Percentiles rank a stretch among this genome's conserved stretches.
Conservation (phyloP, 30 jellyfish, hydroid and myxozoan genomes). For the Rhopilema esculentum region DNA sequence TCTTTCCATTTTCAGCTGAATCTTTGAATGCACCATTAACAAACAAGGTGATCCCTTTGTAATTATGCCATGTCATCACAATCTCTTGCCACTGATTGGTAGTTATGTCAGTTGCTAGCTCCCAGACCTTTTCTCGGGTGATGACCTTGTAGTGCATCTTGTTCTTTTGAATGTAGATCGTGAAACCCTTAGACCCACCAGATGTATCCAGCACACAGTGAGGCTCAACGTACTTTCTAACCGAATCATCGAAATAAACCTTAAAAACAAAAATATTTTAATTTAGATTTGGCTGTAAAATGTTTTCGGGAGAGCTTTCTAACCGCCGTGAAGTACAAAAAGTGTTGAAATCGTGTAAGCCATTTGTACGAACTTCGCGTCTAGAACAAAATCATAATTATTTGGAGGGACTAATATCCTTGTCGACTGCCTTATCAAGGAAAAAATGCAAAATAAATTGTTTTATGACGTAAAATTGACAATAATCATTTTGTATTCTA, state of each 20-base stretch:
- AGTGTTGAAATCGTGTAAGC: no score
- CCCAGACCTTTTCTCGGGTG: slow-evolving; percentile 83
- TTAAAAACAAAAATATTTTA: no score
- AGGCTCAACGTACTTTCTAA: slow-evolving; percentile 69
- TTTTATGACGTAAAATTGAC: no score
- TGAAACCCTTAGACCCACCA: slow-evolving; percentile 95
- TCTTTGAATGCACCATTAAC: slow-evolving; percentile 97
- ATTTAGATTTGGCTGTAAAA: no score
- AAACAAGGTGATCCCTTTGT: slow-evolving; percentile 82
- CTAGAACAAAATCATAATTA: no score
- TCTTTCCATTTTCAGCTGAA: slow-evolving; percentile 79
- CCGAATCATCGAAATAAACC: slow-evolving; percentile 82
- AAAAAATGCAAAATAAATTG: no score
- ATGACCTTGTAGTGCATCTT: slow-evolving; percentile 90
- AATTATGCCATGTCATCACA: slow-evolving; percentile 96
- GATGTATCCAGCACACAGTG: slow-evolving; percentile 93
- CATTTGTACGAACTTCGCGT: no score
- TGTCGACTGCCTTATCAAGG: no score
- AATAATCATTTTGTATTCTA: no score
- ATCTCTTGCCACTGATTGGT: slow-evolving; percentile 95
- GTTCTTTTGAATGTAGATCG: slow-evolving; percentile 79
- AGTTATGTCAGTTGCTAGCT: slow-evolving; percentile 84
- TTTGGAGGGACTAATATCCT: no score
- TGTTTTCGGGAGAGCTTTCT: no score
- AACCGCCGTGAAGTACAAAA: no score